A percentile compares a stretch with the other conserved stretches of the same genome.
Conservation (phyloP, 2,888 invertebrate genomes). For the Malacosoma neustria region DNA sequence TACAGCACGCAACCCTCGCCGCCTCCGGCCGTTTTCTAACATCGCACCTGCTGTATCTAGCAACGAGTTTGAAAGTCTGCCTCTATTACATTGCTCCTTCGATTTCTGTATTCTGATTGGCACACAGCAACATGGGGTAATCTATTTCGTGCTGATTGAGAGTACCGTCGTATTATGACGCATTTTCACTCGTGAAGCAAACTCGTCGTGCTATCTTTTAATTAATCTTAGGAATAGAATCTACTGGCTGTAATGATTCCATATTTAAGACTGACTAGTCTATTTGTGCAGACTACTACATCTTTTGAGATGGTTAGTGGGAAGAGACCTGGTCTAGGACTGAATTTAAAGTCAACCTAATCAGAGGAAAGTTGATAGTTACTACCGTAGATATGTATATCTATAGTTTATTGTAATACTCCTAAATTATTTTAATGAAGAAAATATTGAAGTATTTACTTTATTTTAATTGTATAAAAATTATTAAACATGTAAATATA, state of each 20-base stretch:
- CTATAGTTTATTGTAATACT: too few species aligned
- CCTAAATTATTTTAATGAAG: too few species aligned
- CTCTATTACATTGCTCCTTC: constrained; percentile 36
- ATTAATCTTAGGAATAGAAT: constrained; percentile 68
- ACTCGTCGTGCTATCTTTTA: constrained; percentile 58
- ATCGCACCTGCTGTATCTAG: constrained; percentile 46
- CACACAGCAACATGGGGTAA: constrained; percentile 15
- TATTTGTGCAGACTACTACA: too few species aligned
- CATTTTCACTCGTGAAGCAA: constrained; percentile 52
- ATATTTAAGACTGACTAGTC: constrained; percentile 32
- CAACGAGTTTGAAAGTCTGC: constrained; percentile 20
- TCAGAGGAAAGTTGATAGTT: too few species aligned
- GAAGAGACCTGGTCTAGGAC: too few species aligned
- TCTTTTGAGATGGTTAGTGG: too few species aligned
- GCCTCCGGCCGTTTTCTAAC: constrained; percentile 52
- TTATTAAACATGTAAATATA: too few species aligned
- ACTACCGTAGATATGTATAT: too few species aligned
- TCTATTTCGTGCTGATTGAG: constrained; percentile 12
- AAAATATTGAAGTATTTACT: too few species aligned
- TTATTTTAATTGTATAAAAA: too few species aligned
- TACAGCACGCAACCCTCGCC: constrained; percentile 57
- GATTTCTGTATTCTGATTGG: constrained; percentile 14
- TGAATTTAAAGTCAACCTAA: too few species aligned
- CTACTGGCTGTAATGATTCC: constrained; percentile 49
- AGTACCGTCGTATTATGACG: constrained; percentile 16